Evolutionary conservation across 2,113 vertebrate species (phyloP).

Genomic region (Pseudonaja textilis): DNA sequence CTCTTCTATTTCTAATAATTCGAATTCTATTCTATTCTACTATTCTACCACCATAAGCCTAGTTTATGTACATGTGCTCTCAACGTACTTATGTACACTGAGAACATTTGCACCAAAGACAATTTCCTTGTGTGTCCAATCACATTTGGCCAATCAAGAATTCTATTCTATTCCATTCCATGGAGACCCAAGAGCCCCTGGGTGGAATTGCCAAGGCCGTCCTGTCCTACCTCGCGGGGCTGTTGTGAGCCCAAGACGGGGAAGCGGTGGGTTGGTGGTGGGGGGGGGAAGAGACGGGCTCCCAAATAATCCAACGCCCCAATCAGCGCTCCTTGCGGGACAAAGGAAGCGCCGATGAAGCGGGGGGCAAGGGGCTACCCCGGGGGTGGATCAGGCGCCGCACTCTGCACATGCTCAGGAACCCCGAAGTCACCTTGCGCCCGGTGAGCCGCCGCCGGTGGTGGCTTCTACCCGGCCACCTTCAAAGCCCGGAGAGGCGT

Average conservation of each 20-base stretch:
- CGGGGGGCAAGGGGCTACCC: too few species aligned
- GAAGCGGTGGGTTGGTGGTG: background rate
- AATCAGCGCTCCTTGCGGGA: background rate
- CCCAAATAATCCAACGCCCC: background rate
- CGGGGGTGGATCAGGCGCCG: too few species aligned
- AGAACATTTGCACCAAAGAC: too few species aligned
- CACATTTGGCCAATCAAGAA: too few species aligned
- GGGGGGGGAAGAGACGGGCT: too few species aligned
- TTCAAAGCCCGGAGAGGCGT: background rate
- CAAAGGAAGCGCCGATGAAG: background rate
- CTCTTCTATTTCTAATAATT: too few species aligned
- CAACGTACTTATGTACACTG: too few species aligned
- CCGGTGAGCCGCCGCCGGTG: background rate
- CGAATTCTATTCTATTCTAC: too few species aligned
- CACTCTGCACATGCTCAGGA: conserved; percentile 5
- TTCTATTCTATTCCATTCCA: too few species aligned
- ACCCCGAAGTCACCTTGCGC: background rate
- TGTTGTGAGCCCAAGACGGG: background rate
- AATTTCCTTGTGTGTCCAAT: too few species aligned
- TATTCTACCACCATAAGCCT: too few species aligned
- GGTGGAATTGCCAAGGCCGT: background rate
- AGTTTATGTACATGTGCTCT: too few species aligned
- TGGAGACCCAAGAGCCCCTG: background rate
- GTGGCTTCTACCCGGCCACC: background rate
- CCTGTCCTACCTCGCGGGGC: background rate